Evolutionary conservation across 2,797 vertebrate species (phyloP).

Genomic region (Onychomys leucogaster): DNA sequence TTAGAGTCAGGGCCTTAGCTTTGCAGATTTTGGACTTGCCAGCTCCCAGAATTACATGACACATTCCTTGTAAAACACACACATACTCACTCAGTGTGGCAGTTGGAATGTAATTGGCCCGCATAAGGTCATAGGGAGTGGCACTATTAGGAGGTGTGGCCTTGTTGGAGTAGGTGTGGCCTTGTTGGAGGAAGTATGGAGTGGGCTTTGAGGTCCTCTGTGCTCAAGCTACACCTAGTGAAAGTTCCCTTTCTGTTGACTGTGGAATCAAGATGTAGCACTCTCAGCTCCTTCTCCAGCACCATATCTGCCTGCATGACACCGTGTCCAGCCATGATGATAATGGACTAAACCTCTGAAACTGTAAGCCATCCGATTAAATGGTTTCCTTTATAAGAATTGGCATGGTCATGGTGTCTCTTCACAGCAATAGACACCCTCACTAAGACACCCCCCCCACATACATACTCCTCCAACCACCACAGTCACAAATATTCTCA

Average conservation of each 20-base stretch:
- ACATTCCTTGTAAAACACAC: neutral
- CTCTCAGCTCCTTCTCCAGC: neutral
- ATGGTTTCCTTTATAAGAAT: neutral
- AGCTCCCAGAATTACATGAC: neutral
- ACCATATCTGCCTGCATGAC: neutral
- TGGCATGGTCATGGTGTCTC: neutral
- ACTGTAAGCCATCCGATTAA: neutral
- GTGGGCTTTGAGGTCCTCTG: neutral
- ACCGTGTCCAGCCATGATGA: neutral
- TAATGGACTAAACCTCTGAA: neutral
- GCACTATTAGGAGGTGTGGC: neutral
- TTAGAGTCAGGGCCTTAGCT: neutral
- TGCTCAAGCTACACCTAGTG: neutral
- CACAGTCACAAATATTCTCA: neutral
- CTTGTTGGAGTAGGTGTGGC: neutral
- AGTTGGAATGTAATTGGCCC: neutral
- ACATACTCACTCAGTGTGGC: neutral
- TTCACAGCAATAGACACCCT: neutral
- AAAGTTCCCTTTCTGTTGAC: neutral
- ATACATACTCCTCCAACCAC: neutral
- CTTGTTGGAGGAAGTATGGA: neutral
- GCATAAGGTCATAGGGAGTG: neutral
- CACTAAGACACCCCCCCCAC: neutral
- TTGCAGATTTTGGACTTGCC: constrained; percentile 13
- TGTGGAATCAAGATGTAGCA: neutral